Evolutionary conservation across 2,797 vertebrate genomes (phyloP).

Genomic region (Sebastes oblongus): DNA sequence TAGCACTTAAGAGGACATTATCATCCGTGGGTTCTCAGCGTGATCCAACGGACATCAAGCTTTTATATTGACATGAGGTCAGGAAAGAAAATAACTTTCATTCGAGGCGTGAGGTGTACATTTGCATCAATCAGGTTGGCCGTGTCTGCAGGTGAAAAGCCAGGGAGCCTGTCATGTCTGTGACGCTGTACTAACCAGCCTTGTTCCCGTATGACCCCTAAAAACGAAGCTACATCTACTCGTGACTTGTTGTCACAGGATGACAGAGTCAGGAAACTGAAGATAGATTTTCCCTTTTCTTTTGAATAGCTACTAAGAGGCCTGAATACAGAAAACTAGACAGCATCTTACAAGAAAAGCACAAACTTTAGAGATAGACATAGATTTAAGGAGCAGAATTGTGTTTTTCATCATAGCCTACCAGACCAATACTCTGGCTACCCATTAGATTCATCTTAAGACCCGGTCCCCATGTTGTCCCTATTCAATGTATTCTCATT

Average conservation of each 20-base stretch:
- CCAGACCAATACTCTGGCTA: no score
- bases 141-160: no score
- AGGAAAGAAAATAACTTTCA: neutral
- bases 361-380: neutral
- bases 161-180: neutral
- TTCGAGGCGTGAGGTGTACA: no score
- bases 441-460: no score
- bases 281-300: neutral
- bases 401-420: no score
- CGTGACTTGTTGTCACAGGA: neutral
- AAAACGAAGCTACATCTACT: neutral
- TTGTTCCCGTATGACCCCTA: neutral
- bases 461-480: no score
- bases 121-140: neutral
- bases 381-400: no score
- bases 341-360: neutral
- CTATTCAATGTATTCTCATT: no score
- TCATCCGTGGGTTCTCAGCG: neutral
- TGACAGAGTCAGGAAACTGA: neutral
- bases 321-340: neutral
- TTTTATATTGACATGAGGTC: neutral
- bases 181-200: neutral
- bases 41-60: neutral
- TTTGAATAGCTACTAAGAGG: neutral
- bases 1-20: neutral